Evolutionary conservation across 2,113 vertebrate species (phyloP), one percentile per base, ranked within the genome.

Genomic region (Rhinolophus ferrumequinum): DNA sequence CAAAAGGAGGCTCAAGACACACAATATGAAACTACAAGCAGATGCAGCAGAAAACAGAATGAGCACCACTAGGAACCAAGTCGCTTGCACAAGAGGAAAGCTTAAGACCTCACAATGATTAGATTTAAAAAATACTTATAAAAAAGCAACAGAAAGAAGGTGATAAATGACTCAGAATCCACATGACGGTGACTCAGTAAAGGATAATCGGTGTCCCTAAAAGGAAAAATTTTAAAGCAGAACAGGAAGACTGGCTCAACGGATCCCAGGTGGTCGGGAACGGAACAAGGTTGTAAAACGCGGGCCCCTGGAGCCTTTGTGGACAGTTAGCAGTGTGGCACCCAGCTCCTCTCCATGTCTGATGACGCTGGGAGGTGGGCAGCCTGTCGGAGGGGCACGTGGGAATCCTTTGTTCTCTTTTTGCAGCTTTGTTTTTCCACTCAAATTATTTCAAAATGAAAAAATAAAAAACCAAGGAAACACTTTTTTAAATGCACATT

Each of bases 21-120:
- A 11, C 22, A 1, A 4, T 0, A 1, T 14, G 26, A 56, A 73
- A n/a, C 24, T 14, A 35, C 11, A 16, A 1, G 35, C 5, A 14
- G 1, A 6, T 0, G 7, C 21, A 26, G 77, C 13, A 13, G 64
- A 5, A 35, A 11, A 14, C 47, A 30, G 24, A 30, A 5, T 1
- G 8, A 16, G 66, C 15, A 3, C 41, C 5, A 22, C 64, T 3
- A 2, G 21, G 86, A 7, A 3, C 22, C 38, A n/a, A 15, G 10
- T 15, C 16, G 15, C 30, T 28, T 54, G 30, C 6, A 8, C 11
- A 19, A 13, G 5, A 28, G 15, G 22, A 18, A 30, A 5, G 44
- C 62, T 11, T 14, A 5, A 3, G 21, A 13, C 21, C 18, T 24
- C 21, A 1, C 81, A 0, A 30, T 0, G 62, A 50, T 8, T 14